A percentile compares a stretch with the other conserved stretches of the same genome.
Evolutionary conservation across 2,113 vertebrate species (phyloP).

Genomic region (Tautogolabrus adspersus): DNA sequence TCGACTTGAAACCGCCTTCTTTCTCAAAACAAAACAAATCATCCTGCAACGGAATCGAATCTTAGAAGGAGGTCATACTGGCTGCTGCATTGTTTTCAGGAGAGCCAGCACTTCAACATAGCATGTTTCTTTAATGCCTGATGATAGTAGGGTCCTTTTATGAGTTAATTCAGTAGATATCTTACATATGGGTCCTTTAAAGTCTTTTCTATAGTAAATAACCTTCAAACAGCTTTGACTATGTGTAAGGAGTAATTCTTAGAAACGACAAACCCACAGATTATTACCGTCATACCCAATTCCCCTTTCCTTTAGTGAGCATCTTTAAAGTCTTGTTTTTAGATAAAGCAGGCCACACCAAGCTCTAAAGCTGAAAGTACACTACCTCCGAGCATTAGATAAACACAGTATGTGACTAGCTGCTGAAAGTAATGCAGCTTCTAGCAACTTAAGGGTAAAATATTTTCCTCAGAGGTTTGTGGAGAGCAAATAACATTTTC

Average conservation of each 20-base stretch:
- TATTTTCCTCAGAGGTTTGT: conserved; percentile 5
- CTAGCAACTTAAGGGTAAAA: neutral
- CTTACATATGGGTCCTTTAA: too few relatives aligned
- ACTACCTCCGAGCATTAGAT: neutral
- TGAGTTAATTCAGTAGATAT: too few relatives aligned
- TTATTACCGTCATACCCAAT: neutral
- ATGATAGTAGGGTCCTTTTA: too few relatives aligned
- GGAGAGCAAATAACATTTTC: neutral
- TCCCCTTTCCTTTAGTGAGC: neutral
- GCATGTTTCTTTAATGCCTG: too few relatives aligned
- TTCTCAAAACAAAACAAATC: too few relatives aligned
- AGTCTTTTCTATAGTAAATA: neutral
- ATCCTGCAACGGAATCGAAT: too few relatives aligned
- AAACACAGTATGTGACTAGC: conserved; percentile 1
- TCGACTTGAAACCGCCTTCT: too few relatives aligned
- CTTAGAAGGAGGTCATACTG: too few relatives aligned
- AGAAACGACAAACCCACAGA: neutral
- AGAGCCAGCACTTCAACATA: too few relatives aligned
- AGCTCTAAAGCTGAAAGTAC: neutral
- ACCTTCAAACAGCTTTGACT: neutral
- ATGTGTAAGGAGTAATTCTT: neutral
- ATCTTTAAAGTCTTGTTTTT: neutral
- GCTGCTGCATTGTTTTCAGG: too few relatives aligned
- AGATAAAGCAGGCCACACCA: neutral
- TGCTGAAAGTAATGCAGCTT: conserved; percentile 6